Conservation (phyloP, 2,113 vertebrate genomes). For the Electrona antarctica region DNA sequence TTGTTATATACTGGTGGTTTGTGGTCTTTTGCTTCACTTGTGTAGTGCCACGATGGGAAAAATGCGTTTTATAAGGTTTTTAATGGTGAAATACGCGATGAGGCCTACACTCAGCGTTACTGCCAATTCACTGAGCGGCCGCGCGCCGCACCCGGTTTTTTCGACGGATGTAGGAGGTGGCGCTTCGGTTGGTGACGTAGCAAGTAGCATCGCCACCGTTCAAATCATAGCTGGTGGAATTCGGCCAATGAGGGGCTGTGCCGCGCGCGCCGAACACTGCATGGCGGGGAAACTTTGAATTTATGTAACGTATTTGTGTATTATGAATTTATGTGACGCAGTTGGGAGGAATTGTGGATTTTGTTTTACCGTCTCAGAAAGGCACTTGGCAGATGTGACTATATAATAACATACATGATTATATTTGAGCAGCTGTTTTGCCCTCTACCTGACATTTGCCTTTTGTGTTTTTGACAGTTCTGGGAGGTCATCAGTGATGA, state of each 20-base stretch:
- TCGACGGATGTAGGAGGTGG: slow-evolving; percentile 47
- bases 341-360: no score
- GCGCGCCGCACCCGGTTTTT: slow-evolving; percentile 28
- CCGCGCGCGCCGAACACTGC: slow-evolving; percentile 42
- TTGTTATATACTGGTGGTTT: no score
- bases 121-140: neutral
- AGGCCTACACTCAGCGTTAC: slow-evolving; percentile 15
- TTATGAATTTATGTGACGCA: neutral
- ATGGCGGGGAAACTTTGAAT: slow-evolving; percentile 19
- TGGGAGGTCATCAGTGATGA: slow-evolving; percentile 85
- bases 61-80: neutral
- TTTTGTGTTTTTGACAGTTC: slow-evolving; percentile 63
- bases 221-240: slow-evolving; percentile 45
- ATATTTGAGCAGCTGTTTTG: no score
- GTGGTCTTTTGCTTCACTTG: no score
- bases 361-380: no score
- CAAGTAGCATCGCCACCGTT: slow-evolving; percentile 10
- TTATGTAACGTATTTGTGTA: no score
- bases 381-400: no score
- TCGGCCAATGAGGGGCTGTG: slow-evolving; percentile 53
- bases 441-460: no score
- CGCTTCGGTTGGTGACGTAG: slow-evolving; percentile 63
- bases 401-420: no score
- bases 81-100: neutral
- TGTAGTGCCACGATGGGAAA: neutral